Percentiles rank a stretch among this genome's conserved stretches.
Conservation (phyloP, 2,888 invertebrate genomes). For the Sarcophaga subvicina region DNA sequence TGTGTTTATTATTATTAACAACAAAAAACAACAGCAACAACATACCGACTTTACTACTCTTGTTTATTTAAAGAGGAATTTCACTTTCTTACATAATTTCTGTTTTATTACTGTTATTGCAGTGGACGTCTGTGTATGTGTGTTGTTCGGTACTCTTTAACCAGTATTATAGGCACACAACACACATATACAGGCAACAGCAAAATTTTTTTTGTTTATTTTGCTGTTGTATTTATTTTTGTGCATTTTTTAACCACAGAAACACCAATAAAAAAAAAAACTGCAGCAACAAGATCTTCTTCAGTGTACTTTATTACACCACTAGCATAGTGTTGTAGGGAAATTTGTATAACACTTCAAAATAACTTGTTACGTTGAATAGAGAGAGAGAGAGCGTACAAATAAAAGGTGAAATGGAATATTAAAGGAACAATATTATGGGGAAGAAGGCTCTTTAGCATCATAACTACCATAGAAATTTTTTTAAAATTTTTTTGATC, state of each 20-base stretch:
- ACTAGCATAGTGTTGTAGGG: not conserved
- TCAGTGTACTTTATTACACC: conserved; percentile 11
- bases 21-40: not conserved
- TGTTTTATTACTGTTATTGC: conserved; percentile 31
- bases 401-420: no score
- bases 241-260: no score
- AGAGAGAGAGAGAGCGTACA: no score
- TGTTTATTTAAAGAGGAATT: conserved; percentile 48
- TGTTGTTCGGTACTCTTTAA: conserved; percentile 18
- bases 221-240: no score
- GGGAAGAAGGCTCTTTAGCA: no score
- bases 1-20: not conserved
- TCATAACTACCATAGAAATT: no score
- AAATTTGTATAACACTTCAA: no score
- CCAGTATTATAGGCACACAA: conserved; percentile 4
- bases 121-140: not conserved
- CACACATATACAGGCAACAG: not conserved
- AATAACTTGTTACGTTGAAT: no score
- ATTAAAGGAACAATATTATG: no score
- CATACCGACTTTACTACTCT: not conserved
- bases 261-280: no score
- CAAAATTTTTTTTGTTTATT: not conserved
- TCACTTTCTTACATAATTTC: conserved; percentile 69
- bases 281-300: conserved; percentile 2
- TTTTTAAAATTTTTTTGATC: no score